Percentiles rank a stretch among this genome's conserved stretches.
These are phyloP conservation scores for Drosophila jambulina DNA, from an alignment of 1,140 invertebrate genomes.

Conservation along the genomic window DNA sequence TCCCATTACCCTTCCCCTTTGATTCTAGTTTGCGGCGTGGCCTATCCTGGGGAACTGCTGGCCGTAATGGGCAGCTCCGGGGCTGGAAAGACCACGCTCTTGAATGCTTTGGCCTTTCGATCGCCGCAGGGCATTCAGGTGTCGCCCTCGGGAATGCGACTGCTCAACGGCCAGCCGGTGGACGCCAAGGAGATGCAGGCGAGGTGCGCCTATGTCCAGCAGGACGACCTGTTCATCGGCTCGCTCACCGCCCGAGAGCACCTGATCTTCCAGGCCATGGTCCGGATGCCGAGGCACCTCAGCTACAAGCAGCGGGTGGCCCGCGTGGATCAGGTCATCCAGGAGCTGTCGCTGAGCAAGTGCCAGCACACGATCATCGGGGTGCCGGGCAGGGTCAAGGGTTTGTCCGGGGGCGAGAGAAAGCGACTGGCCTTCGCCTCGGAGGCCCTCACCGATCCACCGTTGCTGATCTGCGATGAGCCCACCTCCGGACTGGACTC, in stretches of 20 bases:
- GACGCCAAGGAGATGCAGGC: slow-evolving; percentile 89
- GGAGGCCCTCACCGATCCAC: slow-evolving; percentile 97
- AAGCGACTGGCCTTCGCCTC: slow-evolving; percentile 98
- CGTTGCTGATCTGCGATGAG: slow-evolving; percentile 98
- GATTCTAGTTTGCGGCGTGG: slow-evolving; percentile 91
- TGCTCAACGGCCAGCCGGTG: slow-evolving; percentile 90
- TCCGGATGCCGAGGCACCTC: slow-evolving; percentile 95
- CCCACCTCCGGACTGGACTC: slow-evolving; percentile 96
- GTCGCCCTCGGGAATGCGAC: slow-evolving; percentile 85
- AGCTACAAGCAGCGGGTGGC: slow-evolving; percentile 91
- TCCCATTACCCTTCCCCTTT: background rate
- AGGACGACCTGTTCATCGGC: slow-evolving; percentile 97
- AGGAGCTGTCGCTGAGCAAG: slow-evolving; percentile 92
- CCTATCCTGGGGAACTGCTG: slow-evolving; percentile 94
- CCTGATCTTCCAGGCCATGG: slow-evolving; percentile 94
- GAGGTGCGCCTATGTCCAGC: slow-evolving; percentile 97
- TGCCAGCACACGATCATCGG: slow-evolving; percentile 96
- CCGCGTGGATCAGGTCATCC: slow-evolving; percentile 93
- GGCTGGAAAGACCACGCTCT: slow-evolving; percentile 97
- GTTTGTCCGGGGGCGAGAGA: slow-evolving; percentile 97
- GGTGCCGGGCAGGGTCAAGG: slow-evolving; percentile 93
- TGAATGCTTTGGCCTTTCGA: slow-evolving; percentile 95
- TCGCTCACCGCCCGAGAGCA: slow-evolving; percentile 96
- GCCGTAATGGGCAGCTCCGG: slow-evolving; percentile 98
- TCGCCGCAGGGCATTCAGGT: slow-evolving; percentile 88